phyloP scores from a whole-genome alignment of 2,797 vertebrate species.

The Neoniphon sammara region DNA sequence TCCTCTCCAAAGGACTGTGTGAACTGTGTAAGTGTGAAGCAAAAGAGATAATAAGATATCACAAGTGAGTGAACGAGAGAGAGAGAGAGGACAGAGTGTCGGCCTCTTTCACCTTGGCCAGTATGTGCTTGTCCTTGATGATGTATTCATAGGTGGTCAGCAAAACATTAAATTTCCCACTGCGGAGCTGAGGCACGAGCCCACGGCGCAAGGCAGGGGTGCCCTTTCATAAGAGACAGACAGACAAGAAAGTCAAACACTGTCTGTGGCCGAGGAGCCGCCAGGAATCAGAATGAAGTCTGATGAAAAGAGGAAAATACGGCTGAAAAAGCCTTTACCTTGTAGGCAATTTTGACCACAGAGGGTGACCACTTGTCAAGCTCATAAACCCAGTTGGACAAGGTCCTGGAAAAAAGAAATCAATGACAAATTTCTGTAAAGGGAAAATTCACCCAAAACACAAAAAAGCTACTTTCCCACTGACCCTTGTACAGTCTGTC shows the following conservation, averaged over 20 bases:
- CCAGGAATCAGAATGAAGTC: background rate
- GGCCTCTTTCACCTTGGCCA: conserved; percentile 90
- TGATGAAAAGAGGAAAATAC: background rate
- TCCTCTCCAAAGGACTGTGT: background rate
- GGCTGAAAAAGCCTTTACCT: conserved; percentile 72
- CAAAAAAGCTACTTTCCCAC: too few species aligned
- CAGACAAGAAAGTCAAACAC: background rate
- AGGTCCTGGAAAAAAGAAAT: conserved; percentile 78
- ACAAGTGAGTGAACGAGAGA: background rate
- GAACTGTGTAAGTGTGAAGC: background rate
- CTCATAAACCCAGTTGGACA: conserved; percentile 93
- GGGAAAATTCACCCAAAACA: too few species aligned
- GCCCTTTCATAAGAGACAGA: conserved; percentile 80
- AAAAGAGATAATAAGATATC: background rate
- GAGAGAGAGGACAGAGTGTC: background rate
- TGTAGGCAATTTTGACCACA: conserved; percentile 92
- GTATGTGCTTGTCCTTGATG: conserved; percentile 99
- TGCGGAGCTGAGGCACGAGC: conserved; percentile 93
- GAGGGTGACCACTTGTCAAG: conserved; percentile 94
- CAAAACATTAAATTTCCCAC: conserved; percentile 96
- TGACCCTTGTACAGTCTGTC: too few species aligned
- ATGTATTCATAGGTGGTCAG: conserved; percentile 98
- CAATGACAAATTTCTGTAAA: background rate
- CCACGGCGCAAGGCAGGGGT: conserved; percentile 93
- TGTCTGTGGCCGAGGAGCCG: background rate